Evolutionary conservation across 1,140 invertebrate species (phyloP).

Genomic region (Cotesia typhae): DNA sequence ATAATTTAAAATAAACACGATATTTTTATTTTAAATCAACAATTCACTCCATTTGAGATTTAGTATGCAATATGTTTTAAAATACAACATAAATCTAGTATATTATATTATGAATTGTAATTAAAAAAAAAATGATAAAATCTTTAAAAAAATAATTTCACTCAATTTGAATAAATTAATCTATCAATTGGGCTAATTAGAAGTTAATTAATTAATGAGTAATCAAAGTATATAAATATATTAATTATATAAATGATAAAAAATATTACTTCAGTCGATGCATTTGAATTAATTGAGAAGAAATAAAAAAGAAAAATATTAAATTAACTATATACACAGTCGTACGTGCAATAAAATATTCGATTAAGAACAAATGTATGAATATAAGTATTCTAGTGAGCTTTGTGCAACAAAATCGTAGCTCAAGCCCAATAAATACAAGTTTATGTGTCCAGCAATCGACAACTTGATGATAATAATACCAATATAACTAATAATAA

Average conservation of each 20-base stretch:
- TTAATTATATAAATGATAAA: neutral
- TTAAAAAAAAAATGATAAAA: slow-evolving; percentile 10
- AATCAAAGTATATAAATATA: neutral
- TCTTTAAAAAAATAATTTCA: slow-evolving; percentile 7
- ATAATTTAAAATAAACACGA: slow-evolving; percentile 16
- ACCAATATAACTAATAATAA: slow-evolving; percentile 11
- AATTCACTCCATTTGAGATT: slow-evolving; percentile 17
- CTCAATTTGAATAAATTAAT: slow-evolving; percentile 1
- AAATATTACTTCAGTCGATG: slow-evolving; percentile 13
- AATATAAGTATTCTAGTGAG: slow-evolving; percentile 11
- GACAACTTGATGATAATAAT: neutral
- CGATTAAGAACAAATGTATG: slow-evolving; percentile 6
- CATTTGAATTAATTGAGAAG: slow-evolving; percentile 23
- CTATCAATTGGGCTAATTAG: slow-evolving; percentile 10
- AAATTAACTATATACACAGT: slow-evolving; percentile 39
- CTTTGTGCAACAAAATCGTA: neutral
- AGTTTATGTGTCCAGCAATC: slow-evolving; percentile 1
- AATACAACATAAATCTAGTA: neutral
- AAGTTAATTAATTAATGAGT: neutral
- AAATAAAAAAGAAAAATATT: slow-evolving; percentile 7
- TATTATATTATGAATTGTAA: neutral
- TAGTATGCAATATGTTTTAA: neutral
- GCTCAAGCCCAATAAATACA: slow-evolving; percentile 1
- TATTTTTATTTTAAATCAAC: slow-evolving; percentile 4
- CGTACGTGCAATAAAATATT: slow-evolving; percentile 50